These are phyloP conservation scores for Chlorospingus flavigularis DNA, from an alignment of 2,797 vertebrate species.

Conservation along the genomic window DNA sequence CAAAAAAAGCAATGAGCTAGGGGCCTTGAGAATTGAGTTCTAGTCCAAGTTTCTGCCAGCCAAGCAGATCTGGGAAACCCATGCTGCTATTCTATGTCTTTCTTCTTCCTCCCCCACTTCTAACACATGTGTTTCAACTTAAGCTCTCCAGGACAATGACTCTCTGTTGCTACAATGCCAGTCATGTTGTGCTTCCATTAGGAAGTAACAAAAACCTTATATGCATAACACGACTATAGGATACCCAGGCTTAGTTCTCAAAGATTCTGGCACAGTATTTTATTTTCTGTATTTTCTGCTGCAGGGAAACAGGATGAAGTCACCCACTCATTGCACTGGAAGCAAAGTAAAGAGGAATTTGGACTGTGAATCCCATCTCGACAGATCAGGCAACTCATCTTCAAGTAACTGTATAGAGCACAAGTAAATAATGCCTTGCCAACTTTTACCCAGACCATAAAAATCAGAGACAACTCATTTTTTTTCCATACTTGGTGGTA, in stretches of 20 bases:
- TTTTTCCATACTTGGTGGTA: background rate
- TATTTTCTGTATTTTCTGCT: background rate
- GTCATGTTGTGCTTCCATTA: background rate
- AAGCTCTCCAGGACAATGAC: conserved; percentile 33
- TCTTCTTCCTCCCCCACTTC: conserved; percentile 26
- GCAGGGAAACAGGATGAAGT: background rate
- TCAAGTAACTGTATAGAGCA: background rate
- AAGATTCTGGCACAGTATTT: background rate
- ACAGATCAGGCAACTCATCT: background rate
- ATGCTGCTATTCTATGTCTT: background rate
- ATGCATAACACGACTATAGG: background rate
- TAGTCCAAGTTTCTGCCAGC: conserved; percentile 40
- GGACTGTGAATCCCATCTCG: background rate
- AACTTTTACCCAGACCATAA: background rate
- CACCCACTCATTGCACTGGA: background rate
- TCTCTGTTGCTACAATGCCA: conserved; percentile 37
- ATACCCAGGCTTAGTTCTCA: background rate
- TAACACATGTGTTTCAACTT: conserved; percentile 51
- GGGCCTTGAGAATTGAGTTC: conserved; percentile 6
- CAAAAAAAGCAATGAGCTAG: conserved; percentile 24
- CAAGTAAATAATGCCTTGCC: background rate
- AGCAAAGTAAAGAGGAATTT: background rate
- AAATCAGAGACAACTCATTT: background rate
- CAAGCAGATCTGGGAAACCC: conserved; percentile 4
- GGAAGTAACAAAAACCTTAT: background rate